These are phyloP conservation scores for Cephalotes varians DNA, from an alignment of 2,888 invertebrate genomes.

Conservation along the genomic window DNA sequence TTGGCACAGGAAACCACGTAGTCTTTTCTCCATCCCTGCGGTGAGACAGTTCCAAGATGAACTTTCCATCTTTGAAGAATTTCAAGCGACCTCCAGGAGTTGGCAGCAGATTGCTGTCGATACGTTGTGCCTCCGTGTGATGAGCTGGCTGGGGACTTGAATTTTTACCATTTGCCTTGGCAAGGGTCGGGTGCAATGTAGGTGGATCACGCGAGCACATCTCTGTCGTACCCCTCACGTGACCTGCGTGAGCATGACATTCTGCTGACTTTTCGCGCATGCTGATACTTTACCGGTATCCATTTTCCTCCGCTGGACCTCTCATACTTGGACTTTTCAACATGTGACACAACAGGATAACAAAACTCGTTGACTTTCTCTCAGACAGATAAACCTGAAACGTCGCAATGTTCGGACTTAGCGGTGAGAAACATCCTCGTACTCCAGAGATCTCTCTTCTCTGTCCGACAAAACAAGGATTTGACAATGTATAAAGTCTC, in stretches of 20 bases:
- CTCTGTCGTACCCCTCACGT: constrained; percentile 85
- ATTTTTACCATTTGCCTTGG: constrained; percentile 84
- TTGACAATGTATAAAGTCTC: constrained; percentile 28
- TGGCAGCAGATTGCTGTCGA: constrained; percentile 80
- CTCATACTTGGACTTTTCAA: constrained; percentile 85
- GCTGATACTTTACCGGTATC: constrained; percentile 82
- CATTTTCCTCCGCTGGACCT: constrained; percentile 82
- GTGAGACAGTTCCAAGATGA: constrained; percentile 94
- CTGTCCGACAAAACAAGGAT: background rate
- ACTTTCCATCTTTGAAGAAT: constrained; percentile 96
- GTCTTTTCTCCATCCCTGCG: constrained; percentile 92
- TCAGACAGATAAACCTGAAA: constrained; percentile 40
- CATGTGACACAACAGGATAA: constrained; percentile 45
- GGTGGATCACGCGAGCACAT: constrained; percentile 85
- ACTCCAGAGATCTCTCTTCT: background rate
- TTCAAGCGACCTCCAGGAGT: constrained; percentile 91
- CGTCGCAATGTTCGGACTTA: background rate
- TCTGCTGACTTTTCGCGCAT: constrained; percentile 85
- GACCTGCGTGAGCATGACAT: constrained; percentile 85
- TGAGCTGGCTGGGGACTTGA: constrained; percentile 80
- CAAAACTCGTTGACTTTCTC: constrained; percentile 49
- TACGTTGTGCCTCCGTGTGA: constrained; percentile 81
- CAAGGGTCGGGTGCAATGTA: constrained; percentile 83
- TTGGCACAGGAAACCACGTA: constrained; percentile 96
- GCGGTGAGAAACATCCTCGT: background rate